These are phyloP conservation scores for Trissolcus brochymenae DNA, from an alignment of 2,888 invertebrate species.

Conservation along the genomic window DNA sequence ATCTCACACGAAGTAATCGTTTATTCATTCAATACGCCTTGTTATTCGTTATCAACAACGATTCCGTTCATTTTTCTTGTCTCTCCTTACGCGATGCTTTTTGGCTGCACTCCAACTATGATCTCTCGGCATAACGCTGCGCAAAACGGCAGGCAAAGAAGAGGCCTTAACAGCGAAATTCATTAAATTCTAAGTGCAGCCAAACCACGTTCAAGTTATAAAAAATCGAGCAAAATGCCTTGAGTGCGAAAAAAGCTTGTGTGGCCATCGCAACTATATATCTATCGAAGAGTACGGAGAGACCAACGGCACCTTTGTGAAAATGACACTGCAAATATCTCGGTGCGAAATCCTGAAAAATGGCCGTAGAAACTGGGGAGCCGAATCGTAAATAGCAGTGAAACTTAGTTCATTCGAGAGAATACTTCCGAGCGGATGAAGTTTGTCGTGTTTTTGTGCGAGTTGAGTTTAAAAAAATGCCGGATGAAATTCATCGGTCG, in stretches of 20 bases:
- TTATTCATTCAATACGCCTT: slow-evolving; percentile 41
- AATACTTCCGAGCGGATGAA: no score
- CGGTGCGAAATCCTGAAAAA: slow-evolving; percentile 3
- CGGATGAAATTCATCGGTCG: no score
- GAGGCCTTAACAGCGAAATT: slow-evolving; percentile 58
- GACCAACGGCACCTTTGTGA: slow-evolving; percentile 1
- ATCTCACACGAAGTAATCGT: slow-evolving; percentile 29
- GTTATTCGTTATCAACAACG: slow-evolving; percentile 41
- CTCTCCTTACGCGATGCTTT: slow-evolving; percentile 27
- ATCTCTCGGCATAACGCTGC: slow-evolving; percentile 49
- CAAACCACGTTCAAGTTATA: slow-evolving; percentile 37
- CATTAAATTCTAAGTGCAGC: slow-evolving; percentile 55
- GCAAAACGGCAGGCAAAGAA: slow-evolving; percentile 19
- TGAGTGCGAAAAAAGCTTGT: slow-evolving; percentile 7
- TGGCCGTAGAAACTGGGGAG: neutral
- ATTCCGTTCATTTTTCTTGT: slow-evolving; percentile 41
- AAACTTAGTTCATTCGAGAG: neutral
- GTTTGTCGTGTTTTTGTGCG: no score
- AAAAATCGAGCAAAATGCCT: slow-evolving; percentile 30
- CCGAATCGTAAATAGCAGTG: neutral
- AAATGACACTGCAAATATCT: slow-evolving; percentile 4
- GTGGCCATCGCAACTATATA: slow-evolving; percentile 15
- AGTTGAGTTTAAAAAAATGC: no score
- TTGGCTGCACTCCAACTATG: slow-evolving; percentile 52
- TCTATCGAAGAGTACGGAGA: slow-evolving; percentile 12